Evolutionary conservation across 2,888 invertebrate species (phyloP), one percentile per base, ranked within the genome.

Genomic region (Chamaedrilus cognettii): DNA sequence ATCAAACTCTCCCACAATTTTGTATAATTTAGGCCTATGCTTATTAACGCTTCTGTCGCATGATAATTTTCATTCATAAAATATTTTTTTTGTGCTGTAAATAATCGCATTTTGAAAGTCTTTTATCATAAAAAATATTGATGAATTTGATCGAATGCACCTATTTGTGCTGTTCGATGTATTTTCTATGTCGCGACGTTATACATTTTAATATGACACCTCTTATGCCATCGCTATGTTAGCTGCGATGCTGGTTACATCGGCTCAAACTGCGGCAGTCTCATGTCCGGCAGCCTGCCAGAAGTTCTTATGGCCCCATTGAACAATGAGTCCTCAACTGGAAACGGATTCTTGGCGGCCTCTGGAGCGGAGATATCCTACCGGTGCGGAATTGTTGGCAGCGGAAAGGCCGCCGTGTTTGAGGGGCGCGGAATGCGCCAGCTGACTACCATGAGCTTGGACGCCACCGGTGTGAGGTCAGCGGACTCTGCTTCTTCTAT

Each of bases 181-280:
- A n/a, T n/a, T n/a, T n/a, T n/a, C n/a, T n/a, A n/a, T n/a, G n/a
- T n/a, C n/a, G n/a, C n/a, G n/a, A n/a, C n/a, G n/a, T n/a, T n/a
- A n/a, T n/a, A n/a, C n/a, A n/a, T n/a, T n/a, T n/a, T n/a, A n/a
- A n/a, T n/a, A n/a, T n/a, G n/a, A n/a, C n/a, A n/a, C n/a, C n/a
- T n/a, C n/a, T n/a, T n/a, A n/a, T n/a, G n/a, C n/a, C n/a, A n/a
- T n/a, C n/a, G n/a, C n/a, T n/a, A 31, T 64, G 31, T 11, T 72
- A 83, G 83, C 28, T 84, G 84, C 77, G 83, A 84, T 70, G 79
- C 80, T 74, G 84, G 83, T 2, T 84, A 77, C 70, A 66, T 71
- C 49, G 85, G 84, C 0, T 7, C 26, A 11, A 52, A 7, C 15
- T 52, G 55, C 64, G 70, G 0, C 74, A 75, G 0, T 84, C 84